A percentile compares a stretch with the other conserved stretches of the same genome.
Conservation (phyloP, 2,888 invertebrate species). For the Tortricodes alternella region DNA sequence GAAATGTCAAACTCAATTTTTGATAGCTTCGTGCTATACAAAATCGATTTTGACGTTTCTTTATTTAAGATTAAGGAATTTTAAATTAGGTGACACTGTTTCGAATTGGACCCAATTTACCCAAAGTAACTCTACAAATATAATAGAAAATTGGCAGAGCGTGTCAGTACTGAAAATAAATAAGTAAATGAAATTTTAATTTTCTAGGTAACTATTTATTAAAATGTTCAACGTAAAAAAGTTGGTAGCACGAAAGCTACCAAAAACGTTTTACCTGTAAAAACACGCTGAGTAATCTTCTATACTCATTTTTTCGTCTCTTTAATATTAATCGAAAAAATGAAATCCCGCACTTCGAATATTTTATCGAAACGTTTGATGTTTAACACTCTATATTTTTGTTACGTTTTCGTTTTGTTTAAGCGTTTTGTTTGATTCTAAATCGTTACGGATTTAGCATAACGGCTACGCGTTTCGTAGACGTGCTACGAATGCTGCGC, state of each 20-base stretch:
- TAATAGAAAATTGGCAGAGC: too few species aligned
- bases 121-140: too few species aligned
- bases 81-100: too few species aligned
- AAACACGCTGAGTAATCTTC: slow-evolving; percentile 15
- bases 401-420: neutral
- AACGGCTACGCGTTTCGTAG: slow-evolving; percentile 13
- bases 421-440: slow-evolving; percentile 15
- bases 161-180: too few species aligned
- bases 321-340: slow-evolving; percentile 26
- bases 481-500: slow-evolving; percentile 21
- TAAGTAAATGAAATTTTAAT: too few species aligned
- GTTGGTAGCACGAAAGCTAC: neutral
- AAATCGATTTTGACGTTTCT: too few species aligned
- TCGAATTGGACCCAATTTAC: too few species aligned
- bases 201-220: too few species aligned
- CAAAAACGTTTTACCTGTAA: neutral
- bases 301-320: slow-evolving; percentile 22
- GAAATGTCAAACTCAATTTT: too few species aligned
- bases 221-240: neutral
- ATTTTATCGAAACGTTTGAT: slow-evolving; percentile 24
- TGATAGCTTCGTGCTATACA: too few species aligned
- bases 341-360: slow-evolving; percentile 23
- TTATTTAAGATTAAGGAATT: too few species aligned
- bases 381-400: neutral
- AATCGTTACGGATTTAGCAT: slow-evolving; percentile 8